phyloP scores from a whole-genome alignment of 2,888 invertebrate genomes.

The Oconnorella tubifera region DNA sequence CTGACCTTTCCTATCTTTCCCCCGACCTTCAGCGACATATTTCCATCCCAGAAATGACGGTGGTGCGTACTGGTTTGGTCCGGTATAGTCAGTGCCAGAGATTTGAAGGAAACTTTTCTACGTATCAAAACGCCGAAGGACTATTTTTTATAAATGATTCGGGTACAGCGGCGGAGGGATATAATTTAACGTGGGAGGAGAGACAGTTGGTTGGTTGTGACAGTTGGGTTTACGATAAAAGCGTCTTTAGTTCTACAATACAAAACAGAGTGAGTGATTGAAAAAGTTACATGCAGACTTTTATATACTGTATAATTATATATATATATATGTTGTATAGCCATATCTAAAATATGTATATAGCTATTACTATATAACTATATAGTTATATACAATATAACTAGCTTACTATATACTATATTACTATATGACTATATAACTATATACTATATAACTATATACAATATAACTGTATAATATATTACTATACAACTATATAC shows the following conservation, averaged over 20 bases:
- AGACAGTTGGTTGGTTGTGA: constrained; percentile 9
- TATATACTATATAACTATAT: too few relatives aligned
- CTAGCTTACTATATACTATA: too few relatives aligned
- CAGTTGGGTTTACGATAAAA: constrained; percentile 25
- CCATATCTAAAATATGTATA: neutral
- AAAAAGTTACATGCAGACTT: neutral
- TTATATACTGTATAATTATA: neutral
- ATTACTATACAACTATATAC: too few relatives aligned
- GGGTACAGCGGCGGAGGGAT: neutral
- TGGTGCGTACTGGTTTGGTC: neutral
- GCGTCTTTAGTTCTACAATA: constrained; percentile 23
- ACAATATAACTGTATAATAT: too few relatives aligned
- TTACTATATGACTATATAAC: too few relatives aligned
- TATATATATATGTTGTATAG: neutral
- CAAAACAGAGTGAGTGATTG: constrained; percentile 18
- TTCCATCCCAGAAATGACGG: neutral
- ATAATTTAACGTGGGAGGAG: too few relatives aligned
- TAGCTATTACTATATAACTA: neutral
- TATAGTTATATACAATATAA: constrained; percentile 4
- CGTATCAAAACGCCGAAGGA: constrained; percentile 5
- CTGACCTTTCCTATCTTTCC: constrained; percentile 1
- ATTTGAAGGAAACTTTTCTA: constrained; percentile 12
- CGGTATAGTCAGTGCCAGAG: constrained; percentile 17
- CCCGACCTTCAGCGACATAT: neutral
- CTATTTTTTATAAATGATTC: constrained; percentile 12